Evolutionary conservation across 2,113 vertebrate species (phyloP), one percentile per base, ranked within the genome.

Genomic region (Motacilla tschutschensis): DNA sequence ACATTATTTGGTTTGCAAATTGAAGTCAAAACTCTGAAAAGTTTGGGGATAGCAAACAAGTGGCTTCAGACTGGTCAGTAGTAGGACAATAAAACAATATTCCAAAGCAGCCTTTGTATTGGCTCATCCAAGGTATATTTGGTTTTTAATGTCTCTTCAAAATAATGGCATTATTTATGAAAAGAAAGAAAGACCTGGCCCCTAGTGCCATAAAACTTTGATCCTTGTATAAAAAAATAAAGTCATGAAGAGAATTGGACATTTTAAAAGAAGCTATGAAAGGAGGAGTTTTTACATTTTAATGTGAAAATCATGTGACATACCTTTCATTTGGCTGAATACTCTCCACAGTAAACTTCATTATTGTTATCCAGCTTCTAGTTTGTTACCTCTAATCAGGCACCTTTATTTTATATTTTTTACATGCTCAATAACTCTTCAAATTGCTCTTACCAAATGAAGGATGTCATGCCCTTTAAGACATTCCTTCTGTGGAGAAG

Each of bases 371-470:
- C 53, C 28, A 33, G 51, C n/a, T 83, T 84, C 59, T 6, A 54
- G 48, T 88, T 71, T 85, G 22, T 87, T 58, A 71, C 53, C 33
- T 79, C 59, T 91, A 79, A 90, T 87, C 51, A 76, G 55, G 41
- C 28, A 80, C 51, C 65, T 92, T 90, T 90, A 91, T 83, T 88
- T 79, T 43, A 78, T 79, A 60, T 51, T 91, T 88, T 93, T 85
- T 87, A 41, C 48, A 51, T 71, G 76, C 64, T 91, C 55, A 73
- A 38, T 67, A 92, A 73, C 33, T 31, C 77, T 88, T 78, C 48
- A 84, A 48, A 83, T 83, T 80, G 17, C 33, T 71, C 46, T 90
- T 33, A 67, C 26, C 63, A 78, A 57, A 38, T 90, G 74, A 87
- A 94, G 57, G 29, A 85, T 82, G 7, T 36, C 38, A n/a, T 76